These are phyloP conservation scores for Halictus ligatus DNA, from an alignment of 2,888 invertebrate genomes.

Conservation along the genomic window DNA sequence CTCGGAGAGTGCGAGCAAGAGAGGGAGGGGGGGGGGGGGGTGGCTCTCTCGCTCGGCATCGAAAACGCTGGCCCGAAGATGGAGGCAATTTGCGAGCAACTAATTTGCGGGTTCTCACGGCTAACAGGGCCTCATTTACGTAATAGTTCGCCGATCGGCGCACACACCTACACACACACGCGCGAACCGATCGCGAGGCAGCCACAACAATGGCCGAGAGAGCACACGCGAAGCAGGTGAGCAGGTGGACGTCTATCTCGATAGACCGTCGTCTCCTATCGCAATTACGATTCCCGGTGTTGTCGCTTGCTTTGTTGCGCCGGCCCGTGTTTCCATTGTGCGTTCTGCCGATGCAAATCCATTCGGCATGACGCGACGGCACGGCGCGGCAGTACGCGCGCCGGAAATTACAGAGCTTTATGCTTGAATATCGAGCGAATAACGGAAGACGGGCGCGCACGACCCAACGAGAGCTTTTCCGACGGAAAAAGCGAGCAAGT, in stretches of 20 bases:
- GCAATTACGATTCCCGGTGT: conserved; percentile 15
- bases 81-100: conserved; percentile 37
- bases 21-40: not conserved
- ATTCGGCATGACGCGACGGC: not conserved
- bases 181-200: not conserved
- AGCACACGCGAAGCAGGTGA: not conserved
- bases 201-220: conserved; percentile 23
- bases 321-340: conserved; percentile 18
- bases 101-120: conserved; percentile 23
- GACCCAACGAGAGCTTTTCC: not conserved
- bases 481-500: not conserved
- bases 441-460: not conserved
- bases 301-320: conserved; percentile 15
- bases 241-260: conserved; percentile 22
- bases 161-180: not conserved
- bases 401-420: not conserved
- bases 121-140: conserved; percentile 20
- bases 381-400: not conserved
- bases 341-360: not conserved
- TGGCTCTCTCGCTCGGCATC: not conserved
- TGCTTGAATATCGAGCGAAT: not conserved
- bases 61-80: conserved; percentile 20
- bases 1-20: not conserved
- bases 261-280: conserved; percentile 17
- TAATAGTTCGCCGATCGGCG: conserved; percentile 18